These are phyloP conservation scores for Gnatocerus cornutus DNA, from an alignment of 2,888 invertebrate species.

Conservation along the genomic window DNA sequence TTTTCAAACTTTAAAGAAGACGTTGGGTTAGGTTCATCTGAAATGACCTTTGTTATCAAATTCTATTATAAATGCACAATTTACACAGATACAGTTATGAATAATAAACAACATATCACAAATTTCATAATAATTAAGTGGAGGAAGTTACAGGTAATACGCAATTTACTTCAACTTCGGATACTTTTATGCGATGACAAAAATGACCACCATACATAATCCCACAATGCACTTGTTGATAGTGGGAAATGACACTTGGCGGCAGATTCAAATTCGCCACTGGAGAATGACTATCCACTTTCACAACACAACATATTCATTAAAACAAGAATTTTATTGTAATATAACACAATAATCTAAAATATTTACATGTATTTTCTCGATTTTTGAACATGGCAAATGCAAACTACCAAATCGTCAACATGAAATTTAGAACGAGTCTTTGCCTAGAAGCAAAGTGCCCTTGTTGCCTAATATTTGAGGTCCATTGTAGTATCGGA, in stretches of 20 bases:
- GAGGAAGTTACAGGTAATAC: conserved; percentile 55
- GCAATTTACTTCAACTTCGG: conserved; percentile 55
- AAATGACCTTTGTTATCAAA: conserved; percentile 67
- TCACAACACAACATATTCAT: conserved; percentile 4
- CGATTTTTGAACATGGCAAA: conserved; percentile 28
- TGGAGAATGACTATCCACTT: neutral
- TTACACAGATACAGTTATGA: conserved; percentile 60
- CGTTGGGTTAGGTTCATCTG: conserved; percentile 71
- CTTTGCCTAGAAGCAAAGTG: conserved; percentile 17
- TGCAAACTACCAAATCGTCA: conserved; percentile 32
- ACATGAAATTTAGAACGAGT: conserved; percentile 35
- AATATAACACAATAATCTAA: conserved; percentile 37
- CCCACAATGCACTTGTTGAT: conserved; percentile 71
- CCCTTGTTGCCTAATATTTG: neutral
- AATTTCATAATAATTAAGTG: conserved; percentile 62
- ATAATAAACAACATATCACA: conserved; percentile 67
- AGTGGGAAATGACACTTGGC: conserved; percentile 56
- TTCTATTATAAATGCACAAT: conserved; percentile 59
- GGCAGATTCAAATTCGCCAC: conserved; percentile 58
- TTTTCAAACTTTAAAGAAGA: conserved; percentile 60
- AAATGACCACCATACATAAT: conserved; percentile 67
- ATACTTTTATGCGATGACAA: conserved; percentile 62
- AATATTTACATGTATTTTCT: conserved; percentile 44
- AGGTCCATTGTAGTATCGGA: conserved; percentile 82
- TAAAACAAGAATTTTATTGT: conserved; percentile 45